Base-by-base conservation (phyloP, 1,140 invertebrate genomes). In the Campoletis sonorensis region DNA sequence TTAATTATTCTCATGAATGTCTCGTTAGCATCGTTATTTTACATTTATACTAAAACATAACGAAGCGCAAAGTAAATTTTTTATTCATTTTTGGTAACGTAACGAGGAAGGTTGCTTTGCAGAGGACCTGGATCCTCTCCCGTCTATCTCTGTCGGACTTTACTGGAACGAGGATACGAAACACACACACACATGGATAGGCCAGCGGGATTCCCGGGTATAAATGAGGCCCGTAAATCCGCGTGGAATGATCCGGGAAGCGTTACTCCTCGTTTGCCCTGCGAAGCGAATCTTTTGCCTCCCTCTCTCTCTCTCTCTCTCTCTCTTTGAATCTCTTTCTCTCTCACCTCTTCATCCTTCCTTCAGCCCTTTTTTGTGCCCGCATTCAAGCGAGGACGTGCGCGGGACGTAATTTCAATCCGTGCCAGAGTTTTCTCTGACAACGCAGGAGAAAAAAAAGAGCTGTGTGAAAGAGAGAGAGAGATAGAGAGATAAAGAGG, bases 251-350 rank as follows among this genome's bases (percentile, higher is more conserved):
- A 78, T 78, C 58, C 75, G 54, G 54, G 75, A 78, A 78, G 75
- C 75, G 75, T 78, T 78, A 78, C 54, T 78, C 58, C 75, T 78
- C 30, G 75, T 78, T 78, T 78, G 58, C 75, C 58, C 75, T 78
- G 27, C 58, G 75, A 78, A 64, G n/a, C n/a, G n/a, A n/a, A n/a
- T n/a, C n/a, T n/a, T n/a, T n/a, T n/a, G n/a, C n/a, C n/a, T n/a
- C n/a, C n/a, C n/a, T n/a, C n/a, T n/a, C n/a, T n/a, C n/a, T n/a
- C n/a, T n/a, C n/a, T n/a, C n/a, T n/a, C n/a, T n/a, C n/a, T n/a
- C n/a, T n/a, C n/a, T n/a, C n/a, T n/a, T n/a, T n/a, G n/a, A n/a
- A n/a, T n/a, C n/a, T 49, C 73, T 26, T 37, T 37, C 45, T 33
- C 33, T 54, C 23, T n/a, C 72, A 37, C 23, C 72, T 75, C 51